phyloP scores from a whole-genome alignment of 2,888 invertebrate species.

The Stenotaenia linearis region DNA sequence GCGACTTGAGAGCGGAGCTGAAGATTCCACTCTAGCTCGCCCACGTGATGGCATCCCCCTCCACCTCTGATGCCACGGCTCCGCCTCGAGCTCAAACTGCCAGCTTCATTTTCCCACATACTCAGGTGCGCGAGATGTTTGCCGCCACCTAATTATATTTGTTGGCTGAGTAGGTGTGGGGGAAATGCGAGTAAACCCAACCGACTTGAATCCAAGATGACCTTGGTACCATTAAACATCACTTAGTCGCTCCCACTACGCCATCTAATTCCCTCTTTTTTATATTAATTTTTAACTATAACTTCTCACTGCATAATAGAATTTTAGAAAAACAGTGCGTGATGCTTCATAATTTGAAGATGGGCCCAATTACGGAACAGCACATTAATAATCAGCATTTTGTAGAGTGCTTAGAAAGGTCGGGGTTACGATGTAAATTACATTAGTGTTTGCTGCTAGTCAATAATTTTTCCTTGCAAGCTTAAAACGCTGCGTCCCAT shows the following conservation, averaged over 20 bases:
- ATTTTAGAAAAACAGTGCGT: neutral
- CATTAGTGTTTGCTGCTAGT: slow-evolving; percentile 26
- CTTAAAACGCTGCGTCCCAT: slow-evolving; percentile 8
- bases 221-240: slow-evolving; percentile 21
- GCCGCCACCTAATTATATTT: slow-evolving; percentile 26
- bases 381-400: neutral
- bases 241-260: neutral
- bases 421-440: slow-evolving; percentile 21
- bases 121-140: slow-evolving; percentile 22
- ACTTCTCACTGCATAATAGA: too few relatives aligned
- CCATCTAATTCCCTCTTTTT: neutral
- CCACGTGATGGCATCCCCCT: slow-evolving; percentile 31
- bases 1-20: slow-evolving; percentile 26
- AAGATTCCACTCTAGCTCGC: neutral
- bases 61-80: slow-evolving; percentile 24
- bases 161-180: slow-evolving; percentile 16
- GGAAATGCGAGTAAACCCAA: slow-evolving; percentile 13
- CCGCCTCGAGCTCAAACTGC: slow-evolving; percentile 27
- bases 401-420: slow-evolving; percentile 9
- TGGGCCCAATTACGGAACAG: neutral
- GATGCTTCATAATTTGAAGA: neutral
- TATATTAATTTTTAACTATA: neutral
- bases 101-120: slow-evolving; percentile 27
- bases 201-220: neutral
- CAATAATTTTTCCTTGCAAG: slow-evolving; percentile 14